Evolutionary conservation across 1,140 invertebrate species (phyloP), one percentile per base, ranked within the genome.

Genomic region (Scaptodrosophila lebanonensis): DNA sequence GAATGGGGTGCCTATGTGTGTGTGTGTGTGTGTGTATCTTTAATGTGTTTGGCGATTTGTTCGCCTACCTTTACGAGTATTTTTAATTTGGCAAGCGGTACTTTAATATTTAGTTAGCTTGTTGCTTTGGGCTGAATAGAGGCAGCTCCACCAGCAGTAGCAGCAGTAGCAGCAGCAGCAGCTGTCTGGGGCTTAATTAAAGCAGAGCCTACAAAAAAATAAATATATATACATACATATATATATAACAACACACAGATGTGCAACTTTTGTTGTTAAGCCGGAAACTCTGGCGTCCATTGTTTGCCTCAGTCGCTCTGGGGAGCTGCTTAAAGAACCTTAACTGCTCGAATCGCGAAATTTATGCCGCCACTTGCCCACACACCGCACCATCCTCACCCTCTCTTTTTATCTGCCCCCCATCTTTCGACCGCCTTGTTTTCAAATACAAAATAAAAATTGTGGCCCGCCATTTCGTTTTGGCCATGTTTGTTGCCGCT

Each of bases 381-480:
- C 20, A 22, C 45, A 30, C 48, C 9, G 40, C 42, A n/a, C 9
- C 27, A 7, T 3, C 22, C 3, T 8, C 50, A 40, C 2, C 39
- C 51, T 3, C 13, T 36, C 7, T 15, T 12, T 15, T n/a, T 9
- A 18, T 7, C 6, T 15, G 18, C 38, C 13, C 22, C 2, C 15
- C 25, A 13, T 39, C 15, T 12, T 30, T 17, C 20, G 35, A 35
- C 43, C 27, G 43, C 33, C 32, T 45, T 52, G 51, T 63, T 39
- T 40, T 32, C 35, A 47, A 56, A 36, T 27, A 58, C 4, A 63
- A 67, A 66, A 65, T 54, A 79, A 72, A 69, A 72, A 66, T 60
- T 52, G 36, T 69, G 75, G 52, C 57, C 61, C 68, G 57, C 47
- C 72, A 77, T 79, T 82, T 73, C 64, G 67, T 72, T 77, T 73